These are phyloP conservation scores for Lepidurus couesii DNA, from an alignment of 1,140 invertebrate species.

Conservation along the genomic window DNA sequence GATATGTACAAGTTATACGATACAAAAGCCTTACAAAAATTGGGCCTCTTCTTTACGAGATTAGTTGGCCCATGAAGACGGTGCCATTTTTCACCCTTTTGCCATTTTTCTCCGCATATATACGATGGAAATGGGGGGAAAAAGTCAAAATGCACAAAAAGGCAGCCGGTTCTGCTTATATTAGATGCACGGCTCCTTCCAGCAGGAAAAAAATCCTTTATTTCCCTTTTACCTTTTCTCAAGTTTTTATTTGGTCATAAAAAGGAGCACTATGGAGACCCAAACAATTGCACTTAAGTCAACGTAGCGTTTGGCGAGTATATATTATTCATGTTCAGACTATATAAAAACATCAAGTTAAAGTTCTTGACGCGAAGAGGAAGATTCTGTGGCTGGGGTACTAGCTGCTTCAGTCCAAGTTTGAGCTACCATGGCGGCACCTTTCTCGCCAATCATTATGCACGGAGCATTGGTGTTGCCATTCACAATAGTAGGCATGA, in stretches of 20 bases:
- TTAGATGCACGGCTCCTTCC: background rate
- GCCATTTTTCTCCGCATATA: background rate
- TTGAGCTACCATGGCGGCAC: slow-evolving; percentile 47
- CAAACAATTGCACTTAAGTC: background rate
- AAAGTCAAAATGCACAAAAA: background rate
- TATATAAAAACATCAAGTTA: slow-evolving; percentile 4
- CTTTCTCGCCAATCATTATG: slow-evolving; percentile 48
- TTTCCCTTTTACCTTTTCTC: background rate
- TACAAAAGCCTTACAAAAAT: background rate
- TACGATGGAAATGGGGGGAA: background rate
- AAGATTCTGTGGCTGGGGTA: background rate
- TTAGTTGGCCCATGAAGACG: background rate
- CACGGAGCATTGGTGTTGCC: slow-evolving; percentile 41
- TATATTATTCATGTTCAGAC: background rate
- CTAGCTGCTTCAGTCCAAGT: background rate
- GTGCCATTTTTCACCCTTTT: background rate
- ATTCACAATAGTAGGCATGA: slow-evolving; percentile 43
- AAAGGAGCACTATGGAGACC: background rate
- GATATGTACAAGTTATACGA: background rate
- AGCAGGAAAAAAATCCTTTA: background rate
- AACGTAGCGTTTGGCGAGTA: background rate
- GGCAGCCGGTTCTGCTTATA: background rate
- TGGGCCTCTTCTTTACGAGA: background rate
- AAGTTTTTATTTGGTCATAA: background rate
- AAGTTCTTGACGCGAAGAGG: background rate